Evolutionary conservation across 2,113 vertebrate genomes (phyloP).

Genomic region (Hyla sarda): DNA sequence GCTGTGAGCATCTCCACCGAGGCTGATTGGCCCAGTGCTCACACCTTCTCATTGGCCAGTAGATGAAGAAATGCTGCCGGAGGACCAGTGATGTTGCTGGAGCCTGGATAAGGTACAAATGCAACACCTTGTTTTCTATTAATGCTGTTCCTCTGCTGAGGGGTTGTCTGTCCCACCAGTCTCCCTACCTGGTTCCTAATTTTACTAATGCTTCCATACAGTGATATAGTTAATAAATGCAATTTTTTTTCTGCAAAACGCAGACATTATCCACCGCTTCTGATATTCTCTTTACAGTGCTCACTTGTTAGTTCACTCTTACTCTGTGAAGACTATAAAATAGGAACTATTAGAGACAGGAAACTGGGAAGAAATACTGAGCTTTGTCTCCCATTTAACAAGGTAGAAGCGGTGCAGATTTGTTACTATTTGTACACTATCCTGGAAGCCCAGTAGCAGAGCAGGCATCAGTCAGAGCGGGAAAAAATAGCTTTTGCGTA

Average conservation of each 20-base stretch:
- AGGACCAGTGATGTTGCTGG: too few species aligned
- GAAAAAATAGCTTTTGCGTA: neutral
- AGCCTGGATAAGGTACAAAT: too few species aligned
- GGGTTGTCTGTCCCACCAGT: neutral
- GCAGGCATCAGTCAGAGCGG: neutral
- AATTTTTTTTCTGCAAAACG: neutral
- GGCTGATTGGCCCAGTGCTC: too few species aligned
- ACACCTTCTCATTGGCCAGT: too few species aligned
- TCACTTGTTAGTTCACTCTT: slow-evolving; percentile 1
- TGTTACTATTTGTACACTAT: neutral
- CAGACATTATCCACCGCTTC: neutral
- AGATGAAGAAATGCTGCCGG: too few species aligned
- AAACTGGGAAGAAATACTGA: neutral
- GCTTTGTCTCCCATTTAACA: neutral
- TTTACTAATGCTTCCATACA: neutral
- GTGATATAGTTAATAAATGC: neutral
- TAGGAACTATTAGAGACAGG: neutral
- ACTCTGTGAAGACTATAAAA: neutral
- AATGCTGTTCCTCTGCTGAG: neutral
- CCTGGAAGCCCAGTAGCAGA: neutral
- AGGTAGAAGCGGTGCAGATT: neutral
- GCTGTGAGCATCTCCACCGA: too few species aligned
- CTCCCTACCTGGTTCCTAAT: neutral
- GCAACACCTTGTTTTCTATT: too few species aligned
- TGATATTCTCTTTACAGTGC: neutral